Percentiles rank a stretch among this genome's conserved stretches.
phyloP scores from a whole-genome alignment of 1,140 invertebrate genomes.

The Dendroctonus valens region DNA sequence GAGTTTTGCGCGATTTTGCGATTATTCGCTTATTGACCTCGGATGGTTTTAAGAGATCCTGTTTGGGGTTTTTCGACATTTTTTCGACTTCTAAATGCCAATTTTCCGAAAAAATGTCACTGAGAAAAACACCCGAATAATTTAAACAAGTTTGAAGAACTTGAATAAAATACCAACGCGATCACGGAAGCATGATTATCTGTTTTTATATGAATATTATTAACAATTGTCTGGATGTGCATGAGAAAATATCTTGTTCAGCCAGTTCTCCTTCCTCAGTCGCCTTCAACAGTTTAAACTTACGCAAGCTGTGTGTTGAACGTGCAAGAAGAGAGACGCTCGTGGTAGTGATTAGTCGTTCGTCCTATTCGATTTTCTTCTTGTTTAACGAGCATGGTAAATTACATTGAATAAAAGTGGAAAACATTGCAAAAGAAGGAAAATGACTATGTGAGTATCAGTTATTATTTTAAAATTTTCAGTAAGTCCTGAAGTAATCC shows the following conservation, averaged over 20 bases:
- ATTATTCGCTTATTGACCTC: conserved; percentile 34
- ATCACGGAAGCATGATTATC: no score
- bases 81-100: not conserved
- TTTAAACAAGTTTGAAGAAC: no score
- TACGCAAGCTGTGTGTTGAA: not conserved
- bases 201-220: no score
- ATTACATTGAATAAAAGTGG: not conserved
- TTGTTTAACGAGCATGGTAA: not conserved
- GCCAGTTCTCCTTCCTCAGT: not conserved
- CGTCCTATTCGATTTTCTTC: no score
- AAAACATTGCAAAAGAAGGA: not conserved
- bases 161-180: no score
- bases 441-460: conserved; percentile 8
- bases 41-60: conserved; percentile 1
- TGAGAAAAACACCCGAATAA: no score
- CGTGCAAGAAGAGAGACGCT: not conserved
- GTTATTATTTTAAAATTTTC: not conserved
- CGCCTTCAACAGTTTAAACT: conserved; percentile 3
- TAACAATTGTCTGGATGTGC: not conserved
- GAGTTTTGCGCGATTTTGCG: conserved; percentile 15
- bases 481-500: no score
- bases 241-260: not conserved
- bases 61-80: conserved; percentile 3
- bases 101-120: no score
- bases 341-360: not conserved